phyloP scores from a whole-genome alignment of 2,113 vertebrate genomes.

The Sorex fumeus region DNA sequence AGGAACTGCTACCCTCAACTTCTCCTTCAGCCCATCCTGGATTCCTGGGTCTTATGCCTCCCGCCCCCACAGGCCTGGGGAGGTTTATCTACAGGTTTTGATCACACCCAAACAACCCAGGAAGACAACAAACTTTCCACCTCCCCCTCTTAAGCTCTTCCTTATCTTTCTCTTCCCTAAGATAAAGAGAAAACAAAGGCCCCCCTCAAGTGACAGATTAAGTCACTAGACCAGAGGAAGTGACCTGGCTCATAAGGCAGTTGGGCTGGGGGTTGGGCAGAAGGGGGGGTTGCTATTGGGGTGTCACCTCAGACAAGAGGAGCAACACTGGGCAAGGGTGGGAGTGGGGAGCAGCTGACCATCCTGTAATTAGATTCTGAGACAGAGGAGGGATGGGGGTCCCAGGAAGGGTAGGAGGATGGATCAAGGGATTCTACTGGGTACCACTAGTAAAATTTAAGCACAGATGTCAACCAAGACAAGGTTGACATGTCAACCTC shows the following conservation, averaged over 20 bases:
- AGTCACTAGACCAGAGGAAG: not conserved
- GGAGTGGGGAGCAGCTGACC: too few species aligned
- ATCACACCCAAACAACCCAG: not conserved
- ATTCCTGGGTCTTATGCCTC: not conserved
- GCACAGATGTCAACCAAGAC: not conserved
- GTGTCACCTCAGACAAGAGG: too few species aligned
- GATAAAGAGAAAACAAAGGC: constrained; percentile 48
- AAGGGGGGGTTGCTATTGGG: too few species aligned
- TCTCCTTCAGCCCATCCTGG: not conserved
- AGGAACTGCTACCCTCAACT: not conserved
- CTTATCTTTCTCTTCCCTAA: not conserved
- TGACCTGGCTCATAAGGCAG: not conserved
- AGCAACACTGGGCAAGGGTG: too few species aligned
- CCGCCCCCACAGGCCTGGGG: not conserved
- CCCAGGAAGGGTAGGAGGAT: too few species aligned
- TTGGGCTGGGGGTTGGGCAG: not conserved
- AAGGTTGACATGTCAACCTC: too few species aligned
- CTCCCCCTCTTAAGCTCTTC: not conserved
- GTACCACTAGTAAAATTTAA: not conserved
- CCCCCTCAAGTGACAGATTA: constrained; percentile 39
- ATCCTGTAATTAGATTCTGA: too few species aligned
- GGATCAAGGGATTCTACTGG: not conserved
- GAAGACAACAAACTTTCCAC: not conserved
- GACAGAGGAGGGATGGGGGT: too few species aligned
- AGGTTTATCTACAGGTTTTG: not conserved